These are phyloP conservation scores for Leptopilina boulardi DNA, from an alignment of 1,140 invertebrate species.

Conservation along the genomic window DNA sequence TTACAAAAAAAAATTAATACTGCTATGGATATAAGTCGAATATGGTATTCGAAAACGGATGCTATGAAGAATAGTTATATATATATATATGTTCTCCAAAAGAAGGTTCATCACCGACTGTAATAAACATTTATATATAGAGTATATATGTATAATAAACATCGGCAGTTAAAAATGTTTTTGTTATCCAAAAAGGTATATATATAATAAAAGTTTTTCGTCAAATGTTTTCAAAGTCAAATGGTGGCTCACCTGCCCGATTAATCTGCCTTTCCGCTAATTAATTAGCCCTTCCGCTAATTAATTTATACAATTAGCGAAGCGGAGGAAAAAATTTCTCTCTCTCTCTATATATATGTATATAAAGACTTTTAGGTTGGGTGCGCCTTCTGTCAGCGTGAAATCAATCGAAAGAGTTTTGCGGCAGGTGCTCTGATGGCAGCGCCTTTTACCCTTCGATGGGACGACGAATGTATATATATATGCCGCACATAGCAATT, in stretches of 20 bases:
- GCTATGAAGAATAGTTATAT: too few species aligned
- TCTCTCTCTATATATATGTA: too few species aligned
- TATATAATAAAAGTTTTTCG: not conserved
- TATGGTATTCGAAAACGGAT: too few species aligned
- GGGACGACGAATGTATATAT: conserved; percentile 38
- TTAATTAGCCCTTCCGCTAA: conserved; percentile 38
- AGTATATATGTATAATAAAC: not conserved
- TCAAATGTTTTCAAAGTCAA: conserved; percentile 25
- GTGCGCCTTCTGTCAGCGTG: conserved; percentile 42
- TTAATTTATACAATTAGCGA: conserved; percentile 27
- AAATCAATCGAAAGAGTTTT: conserved; percentile 43
- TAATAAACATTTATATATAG: not conserved
- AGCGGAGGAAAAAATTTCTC: conserved; percentile 29
- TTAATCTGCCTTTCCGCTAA: conserved; percentile 32
- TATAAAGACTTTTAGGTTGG: conserved; percentile 41
- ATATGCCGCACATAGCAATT: too few species aligned
- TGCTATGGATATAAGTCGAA: too few species aligned
- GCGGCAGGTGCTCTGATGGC: conserved; percentile 25
- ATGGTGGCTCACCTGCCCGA: conserved; percentile 10
- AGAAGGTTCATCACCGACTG: not conserved
- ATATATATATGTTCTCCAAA: too few species aligned
- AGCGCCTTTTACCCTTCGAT: conserved; percentile 29
- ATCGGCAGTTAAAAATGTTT: conserved; percentile 15
- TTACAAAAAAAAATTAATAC: too few species aligned
- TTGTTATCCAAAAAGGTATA: not conserved